Evolutionary conservation across 1,140 invertebrate genomes (phyloP).

Genomic region (Zaprionus nigranus): DNA sequence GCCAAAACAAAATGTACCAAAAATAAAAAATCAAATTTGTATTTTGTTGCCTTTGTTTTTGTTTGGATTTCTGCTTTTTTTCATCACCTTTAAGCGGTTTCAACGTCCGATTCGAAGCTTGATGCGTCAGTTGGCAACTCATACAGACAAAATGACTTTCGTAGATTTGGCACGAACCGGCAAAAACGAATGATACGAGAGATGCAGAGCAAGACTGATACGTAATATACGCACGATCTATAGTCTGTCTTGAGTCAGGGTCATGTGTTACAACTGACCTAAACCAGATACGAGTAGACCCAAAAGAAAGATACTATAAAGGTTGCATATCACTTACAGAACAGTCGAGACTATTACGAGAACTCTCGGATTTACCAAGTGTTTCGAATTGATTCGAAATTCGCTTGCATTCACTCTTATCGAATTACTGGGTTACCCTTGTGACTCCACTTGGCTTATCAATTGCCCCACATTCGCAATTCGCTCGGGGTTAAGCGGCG

Average conservation of each 20-base stretch:
- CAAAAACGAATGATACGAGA: conserved; percentile 22
- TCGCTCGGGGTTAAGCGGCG: conserved; percentile 37
- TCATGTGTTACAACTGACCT: conserved; percentile 20
- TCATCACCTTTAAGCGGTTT: conserved; percentile 34
- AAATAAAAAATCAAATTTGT: conserved; percentile 31
- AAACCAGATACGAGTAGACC: conserved; percentile 4
- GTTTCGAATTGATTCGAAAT: not conserved
- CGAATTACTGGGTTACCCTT: not conserved
- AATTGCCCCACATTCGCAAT: conserved; percentile 6
- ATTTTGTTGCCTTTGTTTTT: conserved; percentile 26
- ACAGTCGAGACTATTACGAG: not conserved
- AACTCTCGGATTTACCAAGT: not conserved
- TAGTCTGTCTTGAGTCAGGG: conserved; percentile 33
- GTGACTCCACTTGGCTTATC: conserved; percentile 45
- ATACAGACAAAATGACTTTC: conserved; percentile 48
- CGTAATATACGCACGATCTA: conserved; percentile 34
- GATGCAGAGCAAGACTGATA: conserved; percentile 12
- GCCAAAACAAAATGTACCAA: conserved; percentile 36
- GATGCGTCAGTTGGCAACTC: conserved; percentile 61
- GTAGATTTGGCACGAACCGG: conserved; percentile 63
- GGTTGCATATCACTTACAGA: not conserved
- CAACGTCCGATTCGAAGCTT: conserved; percentile 24
- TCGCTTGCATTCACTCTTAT: not conserved
- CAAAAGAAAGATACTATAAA: not conserved
- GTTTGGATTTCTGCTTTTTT: conserved; percentile 12